Evolutionary conservation across 2,113 vertebrate species (phyloP).

Genomic region (Callopanchax toddi): DNA sequence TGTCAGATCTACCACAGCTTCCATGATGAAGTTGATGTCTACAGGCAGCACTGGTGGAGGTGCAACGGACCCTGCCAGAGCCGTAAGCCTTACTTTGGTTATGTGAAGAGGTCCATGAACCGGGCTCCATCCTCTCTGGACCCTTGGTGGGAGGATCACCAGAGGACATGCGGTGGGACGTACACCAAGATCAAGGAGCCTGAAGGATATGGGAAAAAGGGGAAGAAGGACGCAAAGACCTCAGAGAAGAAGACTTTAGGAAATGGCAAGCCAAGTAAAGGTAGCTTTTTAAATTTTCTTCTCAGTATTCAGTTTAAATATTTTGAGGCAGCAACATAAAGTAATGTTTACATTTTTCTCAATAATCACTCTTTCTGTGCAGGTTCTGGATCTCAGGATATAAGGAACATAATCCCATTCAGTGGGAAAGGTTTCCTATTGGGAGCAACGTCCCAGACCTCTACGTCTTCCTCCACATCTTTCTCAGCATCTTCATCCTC

Average conservation of each 20-base stretch:
- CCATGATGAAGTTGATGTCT: conserved; percentile 89
- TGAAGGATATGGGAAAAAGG: conserved; percentile 86
- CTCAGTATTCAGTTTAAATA: too few species aligned
- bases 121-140: conserved; percentile 89
- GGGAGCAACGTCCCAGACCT: conserved; percentile 64
- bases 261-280: conserved; percentile 48
- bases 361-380: conserved; percentile 37
- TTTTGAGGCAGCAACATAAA: too few species aligned
- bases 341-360: too few species aligned
- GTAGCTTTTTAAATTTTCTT: conserved; percentile 9
- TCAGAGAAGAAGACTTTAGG: conserved; percentile 34
- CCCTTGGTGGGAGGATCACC: conserved; percentile 93
- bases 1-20: conserved; percentile 90
- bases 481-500: conserved; percentile 24
- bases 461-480: conserved; percentile 15
- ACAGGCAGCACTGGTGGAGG: conserved; percentile 96
- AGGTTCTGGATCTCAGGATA: conserved; percentile 72
- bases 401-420: conserved; percentile 82
- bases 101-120: conserved; percentile 92
- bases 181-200: conserved; percentile 93
- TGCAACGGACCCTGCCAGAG: conserved; percentile 89
- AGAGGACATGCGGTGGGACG: conserved; percentile 86
- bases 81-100: conserved; percentile 87
- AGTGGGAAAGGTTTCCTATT: conserved; percentile 88
- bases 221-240: conserved; percentile 45